Evolutionary conservation across 2,888 invertebrate genomes (phyloP).

Genomic region (Drosophila barbarae): DNA sequence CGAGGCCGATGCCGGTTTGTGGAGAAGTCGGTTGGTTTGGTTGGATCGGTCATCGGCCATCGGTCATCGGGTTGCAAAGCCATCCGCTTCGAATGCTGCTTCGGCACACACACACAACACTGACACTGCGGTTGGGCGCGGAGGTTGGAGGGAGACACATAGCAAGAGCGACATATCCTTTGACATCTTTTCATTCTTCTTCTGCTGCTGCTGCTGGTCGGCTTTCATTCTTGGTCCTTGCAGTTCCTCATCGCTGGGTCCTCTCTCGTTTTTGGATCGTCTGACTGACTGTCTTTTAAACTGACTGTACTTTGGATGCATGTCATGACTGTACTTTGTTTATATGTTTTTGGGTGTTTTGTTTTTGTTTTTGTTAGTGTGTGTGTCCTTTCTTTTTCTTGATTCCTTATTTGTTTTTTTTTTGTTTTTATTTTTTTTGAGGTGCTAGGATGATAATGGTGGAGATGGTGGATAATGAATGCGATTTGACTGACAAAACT

Average conservation of each 20-base stretch:
- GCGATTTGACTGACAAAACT: constrained; percentile 8
- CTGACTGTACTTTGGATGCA: constrained; percentile 33
- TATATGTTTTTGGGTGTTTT: neutral
- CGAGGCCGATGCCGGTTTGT: constrained; percentile 2
- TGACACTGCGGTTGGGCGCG: constrained; percentile 28
- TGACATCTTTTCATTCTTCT: neutral
- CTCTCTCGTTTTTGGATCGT: constrained; percentile 16
- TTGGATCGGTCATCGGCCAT: constrained; percentile 14
- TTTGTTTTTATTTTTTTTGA: neutral
- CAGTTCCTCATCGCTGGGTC: neutral
- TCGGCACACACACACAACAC: constrained; percentile 46
- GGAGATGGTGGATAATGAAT: constrained; percentile 13
- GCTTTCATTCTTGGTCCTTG: neutral
- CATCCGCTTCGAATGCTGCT: constrained; percentile 10
- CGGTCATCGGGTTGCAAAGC: constrained; percentile 10
- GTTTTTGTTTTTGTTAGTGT: neutral
- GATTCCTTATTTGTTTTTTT: neutral
- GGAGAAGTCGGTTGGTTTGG: no score
- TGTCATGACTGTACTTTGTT: constrained; percentile 23
- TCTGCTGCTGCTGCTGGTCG: neutral
- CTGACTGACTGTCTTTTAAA: constrained; percentile 21
- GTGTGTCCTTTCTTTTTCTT: neutral
- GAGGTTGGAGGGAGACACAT: constrained; percentile 46
- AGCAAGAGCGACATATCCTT: constrained; percentile 21
- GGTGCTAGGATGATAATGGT: constrained; percentile 11